phyloP scores from a whole-genome alignment of 2,113 vertebrate genomes.

The Vombatus ursinus region DNA sequence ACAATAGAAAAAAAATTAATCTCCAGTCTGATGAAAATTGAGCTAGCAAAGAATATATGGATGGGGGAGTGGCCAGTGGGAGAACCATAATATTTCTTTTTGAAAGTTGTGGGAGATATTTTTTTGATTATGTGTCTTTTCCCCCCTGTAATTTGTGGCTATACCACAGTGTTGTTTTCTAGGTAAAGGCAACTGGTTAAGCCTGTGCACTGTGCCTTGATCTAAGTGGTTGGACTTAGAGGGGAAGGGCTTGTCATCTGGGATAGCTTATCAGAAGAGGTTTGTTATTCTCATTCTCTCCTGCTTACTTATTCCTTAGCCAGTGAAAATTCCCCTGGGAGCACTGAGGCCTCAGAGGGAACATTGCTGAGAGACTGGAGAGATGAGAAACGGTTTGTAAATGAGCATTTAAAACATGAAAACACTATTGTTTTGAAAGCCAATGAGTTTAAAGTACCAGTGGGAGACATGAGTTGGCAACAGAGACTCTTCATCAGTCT shows the following conservation, averaged over 20 bases:
- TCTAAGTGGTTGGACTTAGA: conserved; percentile 48
- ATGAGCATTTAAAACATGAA: conserved; percentile 79
- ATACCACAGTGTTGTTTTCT: background rate
- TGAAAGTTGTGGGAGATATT: conserved; percentile 35
- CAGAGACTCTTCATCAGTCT: conserved; percentile 53
- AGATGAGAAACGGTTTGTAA: conserved; percentile 72
- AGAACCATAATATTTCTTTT: background rate
- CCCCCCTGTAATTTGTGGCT: conserved; percentile 9
- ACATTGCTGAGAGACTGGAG: conserved; percentile 68
- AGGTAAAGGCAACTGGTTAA: conserved; percentile 37
- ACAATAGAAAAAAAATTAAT: conserved; percentile 14
- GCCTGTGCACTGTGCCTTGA: conserved; percentile 65
- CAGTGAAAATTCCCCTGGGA: conserved; percentile 56
- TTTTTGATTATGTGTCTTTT: background rate
- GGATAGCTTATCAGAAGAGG: conserved; percentile 64
- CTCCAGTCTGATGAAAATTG: conserved; percentile 7
- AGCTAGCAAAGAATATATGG: conserved; percentile 12
- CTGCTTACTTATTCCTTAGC: conserved; percentile 63
- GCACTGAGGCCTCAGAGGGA: conserved; percentile 54
- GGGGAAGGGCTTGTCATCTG: conserved; percentile 50
- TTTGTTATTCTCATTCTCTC: conserved; percentile 48
- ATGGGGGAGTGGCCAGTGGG: background rate
- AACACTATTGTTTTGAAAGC: conserved; percentile 76
- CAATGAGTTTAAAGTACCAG: conserved; percentile 67
- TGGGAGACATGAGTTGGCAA: conserved; percentile 71